Base-by-base conservation (phyloP, 1,140 invertebrate species). In the Saccostrea glomerata region DNA sequence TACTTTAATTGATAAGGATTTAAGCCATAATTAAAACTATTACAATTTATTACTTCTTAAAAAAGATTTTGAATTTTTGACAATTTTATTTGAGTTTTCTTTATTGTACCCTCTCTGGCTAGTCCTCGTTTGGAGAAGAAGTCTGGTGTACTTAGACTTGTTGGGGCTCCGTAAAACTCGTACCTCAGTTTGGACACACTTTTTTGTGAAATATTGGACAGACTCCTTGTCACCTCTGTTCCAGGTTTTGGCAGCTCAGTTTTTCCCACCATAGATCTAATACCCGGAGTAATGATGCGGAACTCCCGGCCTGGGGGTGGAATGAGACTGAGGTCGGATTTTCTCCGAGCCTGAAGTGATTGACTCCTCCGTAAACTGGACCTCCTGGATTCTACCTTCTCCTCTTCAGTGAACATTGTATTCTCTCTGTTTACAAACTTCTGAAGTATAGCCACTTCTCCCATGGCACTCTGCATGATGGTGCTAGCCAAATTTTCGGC, bases 81-180 rank as follows among this genome's bases (percentile, higher is more conserved):
- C 0, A 47, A 47, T 3, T 6, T 2, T 47, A n/a, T 47, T 47
- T 47, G 5, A 6, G 47, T 47, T 47, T 47, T 47, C 47, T 47
- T 2, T 47, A 47, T 1, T 47, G 47, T 85, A 85, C 84, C 84
- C 63, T 85, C 55, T 63, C 84, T 85, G n/a, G 55, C 55, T 20
- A 85, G 84, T 63, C 84, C 84, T 56, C 30, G 63, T 23, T 17
- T 36, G 23, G 88, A 87, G 73, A 92, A 92, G 87, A 91, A 92
- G 23, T 91, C 90, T n/a, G 89, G 86, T 56, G 90, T 92, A 83
- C 89, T 92, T 58, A 88, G 89, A 17, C 85, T 84, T n/a, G 85
- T 89, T 36, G 25, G 54, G 54, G 54, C 25, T 20, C 84, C 84
- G 36, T 60, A 85, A 20, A 85, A 56, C 58, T 63, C 58, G 25